Conservation (phyloP, 2,888 invertebrate species). For the Leptura quadrifasciata region DNA sequence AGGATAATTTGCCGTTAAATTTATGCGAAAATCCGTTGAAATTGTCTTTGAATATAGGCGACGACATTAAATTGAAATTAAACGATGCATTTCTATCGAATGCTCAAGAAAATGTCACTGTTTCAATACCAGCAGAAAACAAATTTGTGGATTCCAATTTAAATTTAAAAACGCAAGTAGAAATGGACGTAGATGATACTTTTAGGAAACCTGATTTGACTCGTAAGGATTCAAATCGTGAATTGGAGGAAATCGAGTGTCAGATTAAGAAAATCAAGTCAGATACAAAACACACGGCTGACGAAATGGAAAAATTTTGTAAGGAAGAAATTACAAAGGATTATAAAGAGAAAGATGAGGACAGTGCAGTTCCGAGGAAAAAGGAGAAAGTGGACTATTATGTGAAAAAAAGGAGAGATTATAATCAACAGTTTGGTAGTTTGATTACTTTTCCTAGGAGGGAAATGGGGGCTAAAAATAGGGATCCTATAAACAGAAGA, state of each 20-base stretch:
- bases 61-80: constrained; percentile 72
- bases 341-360: constrained; percentile 72
- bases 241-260: constrained; percentile 66
- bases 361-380: constrained; percentile 74
- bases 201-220: constrained; percentile 57
- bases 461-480: constrained; percentile 64
- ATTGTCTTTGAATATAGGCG: constrained; percentile 48
- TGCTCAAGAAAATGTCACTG: constrained; percentile 76
- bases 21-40: constrained; percentile 30
- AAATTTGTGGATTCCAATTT: constrained; percentile 60
- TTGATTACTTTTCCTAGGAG: constrained; percentile 70
- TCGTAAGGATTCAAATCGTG: constrained; percentile 68
- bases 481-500: constrained; percentile 69
- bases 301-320: constrained; percentile 69
- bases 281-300: constrained; percentile 64
- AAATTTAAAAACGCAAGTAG: constrained; percentile 41
- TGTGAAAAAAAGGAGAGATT: constrained; percentile 71
- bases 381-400: constrained; percentile 75
- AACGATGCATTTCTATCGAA: constrained; percentile 78
- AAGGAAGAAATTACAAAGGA: constrained; percentile 71
- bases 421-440: constrained; percentile 71
- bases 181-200: constrained; percentile 59
- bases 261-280: constrained; percentile 67
- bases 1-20: constrained; percentile 28
- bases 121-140: constrained; percentile 45